phyloP scores from a whole-genome alignment of 2,888 invertebrate species.

The Geophilus truncorum region DNA sequence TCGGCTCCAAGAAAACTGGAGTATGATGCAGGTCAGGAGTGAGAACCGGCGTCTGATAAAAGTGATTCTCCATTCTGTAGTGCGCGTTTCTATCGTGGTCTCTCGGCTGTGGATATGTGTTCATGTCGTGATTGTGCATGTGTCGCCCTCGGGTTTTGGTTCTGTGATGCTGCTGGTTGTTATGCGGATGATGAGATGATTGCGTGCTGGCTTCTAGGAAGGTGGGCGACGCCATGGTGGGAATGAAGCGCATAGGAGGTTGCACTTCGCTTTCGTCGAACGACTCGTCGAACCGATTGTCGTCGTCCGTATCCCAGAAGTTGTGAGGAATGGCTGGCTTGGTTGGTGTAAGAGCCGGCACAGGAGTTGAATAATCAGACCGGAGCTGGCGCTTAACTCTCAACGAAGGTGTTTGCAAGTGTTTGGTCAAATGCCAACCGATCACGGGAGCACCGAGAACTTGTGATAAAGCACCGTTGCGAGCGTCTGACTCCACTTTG shows the following conservation, averaged over 20 bases:
- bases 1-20: not conserved
- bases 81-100: constrained; percentile 30
- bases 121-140: constrained; percentile 28
- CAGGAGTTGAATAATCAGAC: constrained; percentile 40
- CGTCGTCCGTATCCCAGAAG: constrained; percentile 50
- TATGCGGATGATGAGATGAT: constrained; percentile 42
- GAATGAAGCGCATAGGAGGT: constrained; percentile 45
- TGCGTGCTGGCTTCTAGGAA: constrained; percentile 38
- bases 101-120: not conserved
- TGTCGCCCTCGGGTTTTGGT: constrained; percentile 28
- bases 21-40: constrained; percentile 34
- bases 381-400: constrained; percentile 48
- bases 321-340: constrained; percentile 41
- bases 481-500: constrained; percentile 62
- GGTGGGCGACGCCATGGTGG: constrained; percentile 47
- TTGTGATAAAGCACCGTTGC: constrained; percentile 66
- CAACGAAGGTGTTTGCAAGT: constrained; percentile 46
- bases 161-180: constrained; percentile 52
- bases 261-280: constrained; percentile 41
- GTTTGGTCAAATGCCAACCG: constrained; percentile 63
- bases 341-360: constrained; percentile 42
- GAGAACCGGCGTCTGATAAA: constrained; percentile 33
- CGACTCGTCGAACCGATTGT: constrained; percentile 41
- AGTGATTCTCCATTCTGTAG: not conserved
- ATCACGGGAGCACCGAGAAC: constrained; percentile 63